These are phyloP conservation scores for Diogma glabrata DNA, from an alignment of 2,888 invertebrate species.

Conservation along the genomic window DNA sequence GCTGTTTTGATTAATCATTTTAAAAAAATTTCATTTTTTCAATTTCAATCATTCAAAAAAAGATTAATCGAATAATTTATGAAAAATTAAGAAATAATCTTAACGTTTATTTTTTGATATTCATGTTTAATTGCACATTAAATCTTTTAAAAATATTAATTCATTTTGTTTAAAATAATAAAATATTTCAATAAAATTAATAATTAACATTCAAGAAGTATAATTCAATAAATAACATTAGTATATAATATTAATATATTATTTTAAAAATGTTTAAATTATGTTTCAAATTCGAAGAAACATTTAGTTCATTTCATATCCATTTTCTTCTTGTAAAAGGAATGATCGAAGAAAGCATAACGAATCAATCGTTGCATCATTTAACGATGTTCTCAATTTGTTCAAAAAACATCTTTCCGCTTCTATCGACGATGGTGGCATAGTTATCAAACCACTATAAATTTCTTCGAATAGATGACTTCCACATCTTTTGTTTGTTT, in stretches of 20 bases:
- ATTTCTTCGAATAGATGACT: neutral
- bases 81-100: neutral
- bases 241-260: too few species aligned
- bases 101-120: too few species aligned
- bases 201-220: too few species aligned
- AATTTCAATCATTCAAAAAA: too few species aligned
- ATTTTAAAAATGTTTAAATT: neutral
- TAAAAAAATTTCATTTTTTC: too few species aligned
- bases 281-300: neutral
- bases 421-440: neutral
- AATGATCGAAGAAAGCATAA: neutral
- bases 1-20: too few species aligned
- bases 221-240: neutral
- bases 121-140: too few species aligned
- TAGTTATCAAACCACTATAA: neutral
- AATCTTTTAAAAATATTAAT: neutral
- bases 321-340: neutral
- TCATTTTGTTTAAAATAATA: neutral
- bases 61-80: neutral
- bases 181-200: neutral
- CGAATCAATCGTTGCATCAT: neutral
- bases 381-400: neutral
- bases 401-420: conserved; percentile 1
- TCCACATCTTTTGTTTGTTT: neutral
- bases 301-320: neutral